Evolutionary conservation across 1,140 invertebrate species (phyloP), one percentile per base, ranked within the genome.

Genomic region (Zaprionus capensis): DNA sequence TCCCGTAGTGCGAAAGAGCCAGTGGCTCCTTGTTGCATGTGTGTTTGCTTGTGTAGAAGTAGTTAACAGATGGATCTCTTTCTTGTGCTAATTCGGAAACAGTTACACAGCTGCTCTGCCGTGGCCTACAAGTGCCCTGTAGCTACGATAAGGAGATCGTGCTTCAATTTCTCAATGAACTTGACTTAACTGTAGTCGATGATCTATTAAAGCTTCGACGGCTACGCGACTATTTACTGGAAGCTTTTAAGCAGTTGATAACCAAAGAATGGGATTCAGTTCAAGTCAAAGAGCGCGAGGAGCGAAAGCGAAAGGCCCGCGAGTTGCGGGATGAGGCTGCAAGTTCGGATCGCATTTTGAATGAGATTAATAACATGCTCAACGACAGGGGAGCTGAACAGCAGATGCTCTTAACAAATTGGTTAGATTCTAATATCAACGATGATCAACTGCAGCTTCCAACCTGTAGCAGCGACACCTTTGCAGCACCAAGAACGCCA

Each of bases 131-230:
- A 9, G 20, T 77, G 31, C 82, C 86, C 2, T 28, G 22, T 2
- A 73, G 61, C 31, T 82, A 49, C 31, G 77, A 91, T 24, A 53
- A 38, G 68, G 79, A 81, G 4, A 53, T 72, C 1, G 65, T 91
- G 0, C n/a, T 1, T 4, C 55, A 14, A 22, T 90, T 84, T 17
- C 28, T 91, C 4, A 46, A 77, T 11, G 5, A 70, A 5, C 38
- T 81, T 15, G 28, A 80, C 15, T 1, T 78, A 1, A 61, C 12
- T 5, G 5, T 1, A 7, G 9, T 20, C 12, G 61, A 62, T 24
- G 17, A 24, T 22, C 41, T 14, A 5, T 41, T 51, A 2, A 34
- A 55, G 7, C 4, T 80, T 14, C 76, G 86, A 9, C n/a, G 63
- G 26, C 26, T 75, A 5, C 71, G 76, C 1, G 62, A 71, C 24